phyloP scores from a whole-genome alignment of 2,113 vertebrate genomes.

The Micromys minutus region DNA sequence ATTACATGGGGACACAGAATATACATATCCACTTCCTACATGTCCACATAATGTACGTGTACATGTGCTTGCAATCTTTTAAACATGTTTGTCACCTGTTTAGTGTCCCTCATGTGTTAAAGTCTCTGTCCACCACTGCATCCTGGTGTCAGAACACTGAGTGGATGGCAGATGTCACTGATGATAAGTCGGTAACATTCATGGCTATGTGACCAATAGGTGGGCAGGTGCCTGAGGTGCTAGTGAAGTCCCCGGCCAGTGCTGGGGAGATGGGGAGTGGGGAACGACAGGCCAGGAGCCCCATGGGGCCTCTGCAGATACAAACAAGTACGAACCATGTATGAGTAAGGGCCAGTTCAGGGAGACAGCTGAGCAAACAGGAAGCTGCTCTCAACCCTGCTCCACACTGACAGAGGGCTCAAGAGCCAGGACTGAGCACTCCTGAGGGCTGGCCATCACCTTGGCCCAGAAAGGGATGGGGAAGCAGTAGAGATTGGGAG shows the following conservation, averaged over 20 bases:
- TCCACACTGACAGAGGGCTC: neutral
- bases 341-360: neutral
- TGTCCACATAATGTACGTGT: too few species aligned
- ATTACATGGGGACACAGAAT: neutral
- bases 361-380: neutral
- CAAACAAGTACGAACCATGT: neutral
- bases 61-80: fast-evolving
- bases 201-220: neutral
- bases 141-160: neutral
- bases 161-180: too few species aligned
- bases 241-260: neutral
- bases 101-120: too few species aligned
- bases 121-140: neutral
- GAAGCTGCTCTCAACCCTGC: neutral
- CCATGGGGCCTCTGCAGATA: neutral
- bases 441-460: neutral
- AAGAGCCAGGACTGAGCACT: neutral
- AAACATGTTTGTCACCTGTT: neutral
- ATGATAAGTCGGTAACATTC: too few species aligned
- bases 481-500: neutral
- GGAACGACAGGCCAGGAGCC: neutral
- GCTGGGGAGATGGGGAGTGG: fast-evolving
- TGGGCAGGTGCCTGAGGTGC: neutral
- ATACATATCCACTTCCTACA: neutral
- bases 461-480: neutral